Percentiles rank a stretch among this genome's conserved stretches.
phyloP scores from a whole-genome alignment of 1,140 invertebrate genomes.

The Leptinotarsa lineolata region DNA sequence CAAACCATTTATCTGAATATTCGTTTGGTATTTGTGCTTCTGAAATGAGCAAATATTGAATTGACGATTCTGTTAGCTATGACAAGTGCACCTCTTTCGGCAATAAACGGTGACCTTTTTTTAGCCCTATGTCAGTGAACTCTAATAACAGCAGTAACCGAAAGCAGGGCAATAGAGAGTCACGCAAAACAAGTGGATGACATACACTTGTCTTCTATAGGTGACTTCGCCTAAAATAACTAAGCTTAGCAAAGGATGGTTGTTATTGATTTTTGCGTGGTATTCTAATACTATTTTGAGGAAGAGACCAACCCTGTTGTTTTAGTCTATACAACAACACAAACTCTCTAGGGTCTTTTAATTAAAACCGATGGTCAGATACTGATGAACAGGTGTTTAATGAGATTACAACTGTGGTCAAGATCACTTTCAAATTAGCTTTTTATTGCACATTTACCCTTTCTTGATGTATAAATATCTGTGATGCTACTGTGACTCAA shows the following conservation, averaged over 20 bases:
- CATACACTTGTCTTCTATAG: neutral
- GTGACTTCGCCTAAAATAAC: neutral
- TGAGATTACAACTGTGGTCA: conserved; percentile 24
- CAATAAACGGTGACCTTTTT: neutral
- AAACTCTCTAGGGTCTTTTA: neutral
- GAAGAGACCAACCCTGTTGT: conserved; percentile 19
- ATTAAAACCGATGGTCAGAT: neutral
- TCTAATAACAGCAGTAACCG: conserved; percentile 12
- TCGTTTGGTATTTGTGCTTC: too few relatives aligned
- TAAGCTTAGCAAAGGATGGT: neutral
- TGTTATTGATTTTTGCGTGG: neutral
- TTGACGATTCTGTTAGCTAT: too few relatives aligned
- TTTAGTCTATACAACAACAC: neutral
- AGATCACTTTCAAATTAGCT: conserved; percentile 20
- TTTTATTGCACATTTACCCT: conserved; percentile 13
- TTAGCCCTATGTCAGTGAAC: conserved; percentile 19
- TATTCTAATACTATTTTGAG: neutral
- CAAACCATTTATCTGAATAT: too few relatives aligned
- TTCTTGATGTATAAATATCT: conserved; percentile 33
- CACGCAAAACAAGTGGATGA: neutral
- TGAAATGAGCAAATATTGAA: too few relatives aligned
- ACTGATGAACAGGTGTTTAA: conserved; percentile 4
- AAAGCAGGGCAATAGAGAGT: neutral
- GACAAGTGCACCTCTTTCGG: too few relatives aligned
- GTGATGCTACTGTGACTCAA: conserved; percentile 34